Evolutionary conservation across 2,113 vertebrate species (phyloP), one percentile per base, ranked within the genome.

Genomic region (Osmerus mordax): DNA sequence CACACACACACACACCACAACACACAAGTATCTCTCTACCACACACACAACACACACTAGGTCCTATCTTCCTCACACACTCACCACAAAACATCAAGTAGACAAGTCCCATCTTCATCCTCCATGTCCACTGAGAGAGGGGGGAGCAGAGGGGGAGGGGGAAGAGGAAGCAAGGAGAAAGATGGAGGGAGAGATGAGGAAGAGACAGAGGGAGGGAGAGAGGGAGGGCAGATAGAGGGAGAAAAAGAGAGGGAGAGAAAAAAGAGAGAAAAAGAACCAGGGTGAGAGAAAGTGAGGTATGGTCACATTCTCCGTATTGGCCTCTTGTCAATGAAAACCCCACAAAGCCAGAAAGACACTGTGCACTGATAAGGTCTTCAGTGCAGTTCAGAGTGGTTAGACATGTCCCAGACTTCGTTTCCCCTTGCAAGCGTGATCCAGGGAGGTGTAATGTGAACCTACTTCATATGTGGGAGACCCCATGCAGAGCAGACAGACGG

Each of bases 81-180:
- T 89, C 76, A 93, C 92, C 92, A 93, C 86, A 93, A 91, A 87
- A 93, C 92, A 90, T 93, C 92, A 87, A 93, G 89, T 84, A 93
- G 91, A 88, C 92, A 92, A 87, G 90, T 93, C 88, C 91, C 92
- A 89, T 93, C 91, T 89, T 93, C 92, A 92, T 93, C 92, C 87
- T 93, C 92, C 92, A 93, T 93, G 90, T 91, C 91, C 92, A 87
- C 92, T 93, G 64, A 60, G 67, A 58, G 36, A 58, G 12, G 66
- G 29, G 74, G 25, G 54, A 23, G 12, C 25, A 58, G 23, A 12
- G 16, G 60, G 8, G 16, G 18, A 7, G 21, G 25, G 55, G 23
- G 41, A 29, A 6, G 72, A 21, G 41, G 29, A 65, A 52, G 11
- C 18, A 23, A 9, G 25, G 25, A 28, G 25, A 28, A 28, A 28